These are phyloP conservation scores for Lottia scabra DNA, from an alignment of 2,888 invertebrate genomes.

Conservation along the genomic window DNA sequence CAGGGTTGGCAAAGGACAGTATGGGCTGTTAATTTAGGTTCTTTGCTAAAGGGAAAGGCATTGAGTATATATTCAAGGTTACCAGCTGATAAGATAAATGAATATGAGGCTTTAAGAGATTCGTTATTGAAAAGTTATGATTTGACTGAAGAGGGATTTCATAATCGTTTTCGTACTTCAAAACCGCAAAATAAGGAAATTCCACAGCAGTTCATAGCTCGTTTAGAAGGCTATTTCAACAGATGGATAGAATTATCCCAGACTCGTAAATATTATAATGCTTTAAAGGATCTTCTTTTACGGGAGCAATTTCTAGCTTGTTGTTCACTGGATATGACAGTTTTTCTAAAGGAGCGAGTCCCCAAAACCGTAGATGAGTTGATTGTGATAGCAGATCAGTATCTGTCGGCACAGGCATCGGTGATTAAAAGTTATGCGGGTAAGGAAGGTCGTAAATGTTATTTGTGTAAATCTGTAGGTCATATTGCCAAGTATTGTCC, in stretches of 20 bases:
- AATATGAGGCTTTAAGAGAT: slow-evolving; percentile 21
- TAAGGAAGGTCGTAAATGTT: too few species aligned
- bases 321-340: neutral
- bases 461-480: too few species aligned
- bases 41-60: slow-evolving; percentile 18
- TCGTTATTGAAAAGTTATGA: slow-evolving; percentile 19
- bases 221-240: slow-evolving; percentile 20
- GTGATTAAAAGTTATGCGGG: too few species aligned
- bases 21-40: slow-evolving; percentile 5
- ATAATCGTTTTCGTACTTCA: slow-evolving; percentile 11
- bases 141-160: slow-evolving; percentile 25
- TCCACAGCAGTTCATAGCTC: slow-evolving; percentile 15
- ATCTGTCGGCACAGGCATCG: neutral
- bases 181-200: slow-evolving; percentile 16
- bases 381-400: neutral
- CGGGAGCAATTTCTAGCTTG: neutral
- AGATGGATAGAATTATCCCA: slow-evolving; percentile 21
- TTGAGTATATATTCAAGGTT: slow-evolving; percentile 22
- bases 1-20: neutral
- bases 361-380: neutral
- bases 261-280: neutral
- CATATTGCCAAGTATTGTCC: too few species aligned
- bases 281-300: neutral
- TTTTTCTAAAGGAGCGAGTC: neutral
- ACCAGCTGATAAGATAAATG: slow-evolving; percentile 10